These are phyloP conservation scores for Pithys albifrons DNA, from an alignment of 2,113 vertebrate genomes.

Conservation along the genomic window DNA sequence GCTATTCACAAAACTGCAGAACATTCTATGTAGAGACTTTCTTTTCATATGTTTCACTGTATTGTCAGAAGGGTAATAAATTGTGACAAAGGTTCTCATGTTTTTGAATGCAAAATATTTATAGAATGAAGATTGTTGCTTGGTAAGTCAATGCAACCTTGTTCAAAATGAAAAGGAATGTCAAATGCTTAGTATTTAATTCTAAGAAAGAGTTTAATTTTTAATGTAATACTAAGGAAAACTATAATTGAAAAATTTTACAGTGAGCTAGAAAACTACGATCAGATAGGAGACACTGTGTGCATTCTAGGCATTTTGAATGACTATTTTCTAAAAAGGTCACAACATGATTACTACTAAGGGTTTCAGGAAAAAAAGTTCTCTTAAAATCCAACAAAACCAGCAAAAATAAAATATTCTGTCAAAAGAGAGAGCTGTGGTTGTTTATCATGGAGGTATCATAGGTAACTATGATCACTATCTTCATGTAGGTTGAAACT, in stretches of 20 bases:
- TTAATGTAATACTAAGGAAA: background rate
- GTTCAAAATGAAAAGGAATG: background rate
- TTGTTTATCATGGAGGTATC: background rate
- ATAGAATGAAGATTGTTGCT: background rate
- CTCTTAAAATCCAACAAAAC: background rate
- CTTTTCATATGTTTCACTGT: background rate
- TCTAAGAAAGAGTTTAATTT: background rate
- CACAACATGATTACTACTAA: background rate
- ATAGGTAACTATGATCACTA: background rate
- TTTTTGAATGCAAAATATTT: slow-evolving; percentile 5
- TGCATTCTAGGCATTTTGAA: background rate
- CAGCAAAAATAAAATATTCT: background rate
- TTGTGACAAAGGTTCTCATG: background rate
- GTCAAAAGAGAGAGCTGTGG: background rate
- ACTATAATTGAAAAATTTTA: background rate
- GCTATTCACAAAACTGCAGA: background rate
- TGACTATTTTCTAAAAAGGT: background rate
- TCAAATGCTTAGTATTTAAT: background rate
- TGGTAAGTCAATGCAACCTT: background rate
- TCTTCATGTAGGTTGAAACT: background rate
- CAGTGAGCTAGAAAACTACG: background rate
- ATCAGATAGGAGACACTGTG: background rate
- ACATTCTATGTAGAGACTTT: background rate
- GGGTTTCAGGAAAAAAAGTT: background rate
- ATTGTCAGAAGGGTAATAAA: slow-evolving; percentile 2